A percentile compares a stretch with the other conserved stretches of the same genome.
Conservation (phyloP, 1,140 invertebrate genomes). For the Drosophila bipectinata region DNA sequence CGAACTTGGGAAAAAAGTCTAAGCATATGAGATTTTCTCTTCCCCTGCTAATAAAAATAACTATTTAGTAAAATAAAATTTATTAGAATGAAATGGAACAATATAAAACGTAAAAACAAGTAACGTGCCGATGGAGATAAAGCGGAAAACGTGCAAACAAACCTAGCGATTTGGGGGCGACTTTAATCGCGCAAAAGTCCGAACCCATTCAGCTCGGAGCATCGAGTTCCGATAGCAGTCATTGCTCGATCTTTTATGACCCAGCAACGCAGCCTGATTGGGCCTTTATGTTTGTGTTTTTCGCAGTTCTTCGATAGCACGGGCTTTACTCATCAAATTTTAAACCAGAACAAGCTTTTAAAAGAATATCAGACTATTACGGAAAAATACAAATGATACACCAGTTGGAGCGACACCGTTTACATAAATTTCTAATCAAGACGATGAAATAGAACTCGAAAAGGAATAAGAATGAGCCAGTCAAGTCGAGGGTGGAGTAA, state of each 20-base stretch:
- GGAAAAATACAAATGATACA: slow-evolving; percentile 39
- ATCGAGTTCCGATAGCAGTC: slow-evolving; percentile 40
- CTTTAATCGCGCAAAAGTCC: slow-evolving; percentile 14
- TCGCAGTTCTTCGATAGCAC: slow-evolving; percentile 17
- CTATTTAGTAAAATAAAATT: no score
- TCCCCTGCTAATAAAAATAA: no score
- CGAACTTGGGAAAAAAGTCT: no score
- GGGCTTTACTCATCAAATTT: slow-evolving; percentile 8
- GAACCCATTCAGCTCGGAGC: slow-evolving; percentile 18
- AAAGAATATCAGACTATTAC: slow-evolving; percentile 7
- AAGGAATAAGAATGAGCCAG: slow-evolving; percentile 14
- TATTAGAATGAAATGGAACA: neutral
- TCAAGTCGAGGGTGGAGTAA: slow-evolving; percentile 7
- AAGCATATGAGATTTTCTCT: no score
- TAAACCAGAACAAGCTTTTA: slow-evolving; percentile 11
- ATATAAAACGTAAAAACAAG: neutral
- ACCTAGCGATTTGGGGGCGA: neutral
- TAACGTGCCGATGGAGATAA: neutral
- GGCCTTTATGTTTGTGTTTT: slow-evolving; percentile 51
- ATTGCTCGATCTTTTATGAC: slow-evolving; percentile 55
- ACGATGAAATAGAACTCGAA: slow-evolving; percentile 1
- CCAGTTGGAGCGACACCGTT: slow-evolving; percentile 21
- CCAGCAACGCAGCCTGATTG: slow-evolving; percentile 46
- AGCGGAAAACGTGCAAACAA: neutral
- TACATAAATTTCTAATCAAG: slow-evolving; percentile 45